These are phyloP conservation scores for Lepidurus packardi DNA, from an alignment of 1,140 invertebrate genomes.

Conservation along the genomic window DNA sequence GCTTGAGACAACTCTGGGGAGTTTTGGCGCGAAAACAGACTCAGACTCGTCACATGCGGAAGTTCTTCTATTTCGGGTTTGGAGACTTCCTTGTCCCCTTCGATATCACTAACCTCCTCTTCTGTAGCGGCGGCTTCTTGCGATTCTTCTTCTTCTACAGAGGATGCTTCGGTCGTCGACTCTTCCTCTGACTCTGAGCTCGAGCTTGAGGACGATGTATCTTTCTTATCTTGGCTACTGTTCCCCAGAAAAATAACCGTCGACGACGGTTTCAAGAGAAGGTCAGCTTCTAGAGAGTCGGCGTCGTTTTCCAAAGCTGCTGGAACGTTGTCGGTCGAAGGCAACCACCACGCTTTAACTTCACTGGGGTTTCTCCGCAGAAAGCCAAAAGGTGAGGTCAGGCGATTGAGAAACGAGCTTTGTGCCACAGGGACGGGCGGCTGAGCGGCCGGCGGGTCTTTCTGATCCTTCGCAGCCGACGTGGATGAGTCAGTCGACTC, in stretches of 20 bases:
- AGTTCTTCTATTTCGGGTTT: slow-evolving; percentile 18
- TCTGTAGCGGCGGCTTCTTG: slow-evolving; percentile 22
- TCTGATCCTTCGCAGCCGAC: background rate
- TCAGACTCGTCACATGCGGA: slow-evolving; percentile 16
- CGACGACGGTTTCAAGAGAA: background rate
- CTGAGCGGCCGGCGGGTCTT: background rate
- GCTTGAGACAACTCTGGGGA: slow-evolving; percentile 41
- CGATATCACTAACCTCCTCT: slow-evolving; percentile 23
- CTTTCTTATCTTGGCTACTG: background rate
- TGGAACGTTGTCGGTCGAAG: slow-evolving; percentile 48
- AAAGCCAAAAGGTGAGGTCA: slow-evolving; percentile 28
- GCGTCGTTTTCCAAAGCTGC: slow-evolving; percentile 41
- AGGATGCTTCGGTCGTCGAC: slow-evolving; percentile 24
- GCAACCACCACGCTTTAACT: slow-evolving; percentile 57
- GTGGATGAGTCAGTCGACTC: background rate
- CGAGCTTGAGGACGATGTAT: background rate
- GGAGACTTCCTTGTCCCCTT: background rate
- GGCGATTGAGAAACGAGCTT: slow-evolving; percentile 20
- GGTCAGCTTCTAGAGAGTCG: background rate
- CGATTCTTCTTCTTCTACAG: background rate
- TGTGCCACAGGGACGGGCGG: background rate
- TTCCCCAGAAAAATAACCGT: slow-evolving; percentile 14
- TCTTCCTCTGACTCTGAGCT: slow-evolving; percentile 26
- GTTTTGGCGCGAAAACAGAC: background rate
- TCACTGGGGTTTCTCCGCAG: slow-evolving; percentile 56